These are phyloP conservation scores for Toxostoma redivivum DNA, from an alignment of 2,113 vertebrate genomes.

Conservation along the genomic window DNA sequence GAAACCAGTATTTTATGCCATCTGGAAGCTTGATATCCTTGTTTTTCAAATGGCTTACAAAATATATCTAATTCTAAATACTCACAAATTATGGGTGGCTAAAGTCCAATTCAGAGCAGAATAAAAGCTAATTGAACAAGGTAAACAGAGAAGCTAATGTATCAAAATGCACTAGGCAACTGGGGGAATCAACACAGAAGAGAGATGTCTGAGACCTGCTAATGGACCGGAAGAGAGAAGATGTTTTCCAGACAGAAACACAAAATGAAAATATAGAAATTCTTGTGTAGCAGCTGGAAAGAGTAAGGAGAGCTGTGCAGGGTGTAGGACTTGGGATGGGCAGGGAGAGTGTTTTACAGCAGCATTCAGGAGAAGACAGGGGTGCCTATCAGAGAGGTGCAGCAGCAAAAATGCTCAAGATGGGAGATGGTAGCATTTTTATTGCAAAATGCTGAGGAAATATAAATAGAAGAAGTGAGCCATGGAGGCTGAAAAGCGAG, in stretches of 20 bases:
- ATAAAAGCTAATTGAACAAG: neutral
- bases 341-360: neutral
- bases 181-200: neutral
- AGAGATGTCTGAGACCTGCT: neutral
- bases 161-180: neutral
- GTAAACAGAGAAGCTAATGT: neutral
- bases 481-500: neutral
- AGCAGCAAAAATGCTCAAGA: neutral
- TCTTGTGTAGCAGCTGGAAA: neutral
- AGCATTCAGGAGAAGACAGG: neutral
- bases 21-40: slow-evolving; percentile 48
- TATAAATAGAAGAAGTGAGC: neutral
- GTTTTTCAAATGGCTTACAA: slow-evolving; percentile 45
- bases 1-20: slow-evolving; percentile 46
- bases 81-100: neutral
- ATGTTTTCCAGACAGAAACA: neutral
- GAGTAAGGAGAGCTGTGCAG: neutral
- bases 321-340: neutral
- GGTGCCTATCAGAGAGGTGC: rapidly evolving
- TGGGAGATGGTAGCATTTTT: neutral
- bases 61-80: slow-evolving; percentile 48
- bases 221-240: neutral
- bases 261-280: neutral
- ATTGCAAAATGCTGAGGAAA: neutral
- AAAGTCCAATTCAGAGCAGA: neutral